Base-by-base conservation (phyloP, 2,888 invertebrate species). In the Macaria liturata region DNA sequence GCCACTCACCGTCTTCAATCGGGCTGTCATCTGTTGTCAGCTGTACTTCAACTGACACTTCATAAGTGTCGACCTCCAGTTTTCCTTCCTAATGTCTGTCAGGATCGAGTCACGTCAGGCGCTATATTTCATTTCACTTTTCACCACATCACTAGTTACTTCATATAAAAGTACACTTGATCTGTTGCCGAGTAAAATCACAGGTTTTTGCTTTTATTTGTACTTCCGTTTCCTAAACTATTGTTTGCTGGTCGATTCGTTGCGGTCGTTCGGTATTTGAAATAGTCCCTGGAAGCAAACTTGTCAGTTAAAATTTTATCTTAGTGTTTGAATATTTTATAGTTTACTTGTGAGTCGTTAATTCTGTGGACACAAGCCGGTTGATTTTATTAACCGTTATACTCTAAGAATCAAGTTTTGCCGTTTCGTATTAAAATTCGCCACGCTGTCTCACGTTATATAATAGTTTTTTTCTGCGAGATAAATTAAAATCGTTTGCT, bases 11-110 rank as follows among this genome's bases (percentile, higher is more conserved):
- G 83, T 68, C 78, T 79, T 91, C 90, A 75, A 81, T 80, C 66
- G 84, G 83, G 77, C 82, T 85, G 86, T 88, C 92, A 92, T 92
- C 91, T 89, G 91, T 92, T 88, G 92, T 91, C 91, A 91, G 88
- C 88, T 90, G 84, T 81, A 88, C 85, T 86, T 79, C 89, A 88
- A 92, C 92, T 87, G 92, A 91, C 88, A 87, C 86, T 59, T 91
- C 89, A 89, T 90, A 87, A 79, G 90, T 86, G 79, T 91, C 86
- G 87, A 74, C 83, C 91, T 91, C 92, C 92, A 92, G 92, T 86
- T 88, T 91, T 88, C 73, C 74, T 66, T 62, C 44, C 55, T 49
- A 56, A 50, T n/a, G 74, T 66, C 44, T 59, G 62, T 68, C 67
- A 72, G 69, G 53, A 61, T 65, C 57, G 70, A 72, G 68, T 55